These are phyloP conservation scores for Syrrhaptes paradoxus DNA, from an alignment of 2,113 vertebrate genomes.

Conservation along the genomic window DNA sequence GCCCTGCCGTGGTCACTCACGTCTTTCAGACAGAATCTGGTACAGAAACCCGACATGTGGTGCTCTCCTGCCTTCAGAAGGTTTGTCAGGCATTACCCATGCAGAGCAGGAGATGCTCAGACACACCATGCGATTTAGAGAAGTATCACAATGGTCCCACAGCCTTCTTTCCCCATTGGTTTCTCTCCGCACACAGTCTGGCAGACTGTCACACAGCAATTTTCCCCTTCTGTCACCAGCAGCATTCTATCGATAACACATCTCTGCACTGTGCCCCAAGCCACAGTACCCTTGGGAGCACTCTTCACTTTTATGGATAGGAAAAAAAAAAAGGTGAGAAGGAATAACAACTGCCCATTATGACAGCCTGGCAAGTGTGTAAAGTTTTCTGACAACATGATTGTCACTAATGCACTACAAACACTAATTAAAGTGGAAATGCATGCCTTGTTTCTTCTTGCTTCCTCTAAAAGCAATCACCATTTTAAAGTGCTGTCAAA, in stretches of 20 bases:
- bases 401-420: conserved; percentile 31
- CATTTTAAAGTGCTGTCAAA: conserved; percentile 18
- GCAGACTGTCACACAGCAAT: background rate
- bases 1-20: background rate
- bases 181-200: background rate
- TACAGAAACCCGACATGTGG: rapidly evolving
- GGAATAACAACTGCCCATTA: background rate
- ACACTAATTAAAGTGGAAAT: conserved; percentile 40
- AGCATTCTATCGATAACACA: background rate
- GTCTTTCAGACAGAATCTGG: background rate
- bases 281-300: background rate
- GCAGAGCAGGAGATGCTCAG: background rate
- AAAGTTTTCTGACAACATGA: conserved; percentile 18
- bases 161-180: background rate
- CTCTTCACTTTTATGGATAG: background rate
- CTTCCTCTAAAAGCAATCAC: background rate
- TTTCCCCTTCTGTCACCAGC: background rate
- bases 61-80: background rate
- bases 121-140: background rate
- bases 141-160: background rate
- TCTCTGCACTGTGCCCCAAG: background rate
- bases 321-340: background rate
- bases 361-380: background rate
- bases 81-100: background rate
- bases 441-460: background rate